These are phyloP conservation scores for Phyllopteryx taeniolatus DNA, from an alignment of 2,113 vertebrate species.

Conservation along the genomic window DNA sequence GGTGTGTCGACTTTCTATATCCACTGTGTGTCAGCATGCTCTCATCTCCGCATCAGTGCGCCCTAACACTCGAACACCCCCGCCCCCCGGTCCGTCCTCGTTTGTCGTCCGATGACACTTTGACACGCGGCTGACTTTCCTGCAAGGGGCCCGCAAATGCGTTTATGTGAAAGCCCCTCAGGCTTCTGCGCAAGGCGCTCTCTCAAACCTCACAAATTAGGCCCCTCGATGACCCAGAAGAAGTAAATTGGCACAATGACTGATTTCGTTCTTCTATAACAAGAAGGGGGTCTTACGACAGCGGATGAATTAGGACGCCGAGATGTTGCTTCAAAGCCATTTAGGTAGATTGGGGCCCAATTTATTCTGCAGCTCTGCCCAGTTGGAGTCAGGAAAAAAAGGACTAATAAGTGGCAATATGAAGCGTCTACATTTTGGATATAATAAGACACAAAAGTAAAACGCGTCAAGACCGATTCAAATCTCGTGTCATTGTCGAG, in stretches of 20 bases:
- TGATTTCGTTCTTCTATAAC: conserved; percentile 60
- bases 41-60: background rate
- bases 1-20: background rate
- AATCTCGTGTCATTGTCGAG: conserved; percentile 13
- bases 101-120: conserved; percentile 37
- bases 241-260: conserved; percentile 68
- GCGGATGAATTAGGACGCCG: conserved; percentile 59
- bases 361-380: conserved; percentile 47
- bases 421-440: conserved; percentile 23
- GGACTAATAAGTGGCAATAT: background rate
- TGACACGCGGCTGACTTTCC: conserved; percentile 37
- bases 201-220: conserved; percentile 66
- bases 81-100: conserved; percentile 4
- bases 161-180: conserved; percentile 34
- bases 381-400: conserved; percentile 8
- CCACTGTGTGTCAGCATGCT: background rate
- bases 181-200: conserved; percentile 37
- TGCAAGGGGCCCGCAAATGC: conserved; percentile 35
- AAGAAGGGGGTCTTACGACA: conserved; percentile 40
- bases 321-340: conserved; percentile 46
- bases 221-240: conserved; percentile 61
- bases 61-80: background rate
- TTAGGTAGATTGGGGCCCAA: conserved; percentile 52
- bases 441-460: conserved; percentile 37
- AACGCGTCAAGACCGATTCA: conserved; percentile 38